These are phyloP conservation scores for Drosophila bipectinata DNA, from an alignment of 1,140 invertebrate genomes.

Conservation along the genomic window DNA sequence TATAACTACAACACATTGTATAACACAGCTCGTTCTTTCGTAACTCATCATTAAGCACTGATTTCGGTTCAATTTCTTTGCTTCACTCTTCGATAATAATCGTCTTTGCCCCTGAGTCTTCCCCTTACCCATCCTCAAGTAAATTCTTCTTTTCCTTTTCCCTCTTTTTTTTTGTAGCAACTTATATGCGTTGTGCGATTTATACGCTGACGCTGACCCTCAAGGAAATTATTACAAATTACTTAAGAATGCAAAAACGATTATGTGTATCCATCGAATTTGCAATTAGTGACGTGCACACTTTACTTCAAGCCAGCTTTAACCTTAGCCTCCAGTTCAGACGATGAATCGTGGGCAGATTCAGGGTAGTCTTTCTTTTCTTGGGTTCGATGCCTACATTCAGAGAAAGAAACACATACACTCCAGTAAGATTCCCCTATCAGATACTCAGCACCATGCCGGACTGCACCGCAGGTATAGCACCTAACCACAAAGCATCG, in stretches of 20 bases:
- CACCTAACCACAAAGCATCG: conserved; percentile 48
- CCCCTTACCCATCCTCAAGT: conserved; percentile 30
- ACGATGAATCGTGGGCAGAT: conserved; percentile 8
- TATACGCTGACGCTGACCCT: conserved; percentile 80
- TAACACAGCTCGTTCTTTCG: conserved; percentile 50
- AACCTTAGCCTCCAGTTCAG: conserved; percentile 17
- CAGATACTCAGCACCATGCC: conserved; percentile 58
- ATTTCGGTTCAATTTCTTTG: conserved; percentile 73
- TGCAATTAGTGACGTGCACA: conserved; percentile 83
- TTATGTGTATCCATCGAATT: conserved; percentile 84
- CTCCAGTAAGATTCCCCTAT: conserved; percentile 70
- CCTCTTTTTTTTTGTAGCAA: conserved; percentile 40
- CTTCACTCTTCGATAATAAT: conserved; percentile 66
- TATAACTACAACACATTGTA: conserved; percentile 48
- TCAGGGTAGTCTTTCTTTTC: conserved; percentile 25
- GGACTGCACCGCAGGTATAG: conserved; percentile 55
- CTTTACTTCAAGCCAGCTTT: conserved; percentile 57
- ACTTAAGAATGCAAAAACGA: conserved; percentile 84
- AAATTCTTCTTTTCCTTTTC: conserved; percentile 46
- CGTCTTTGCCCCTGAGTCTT: conserved; percentile 35
- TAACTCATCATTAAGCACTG: conserved; percentile 76
- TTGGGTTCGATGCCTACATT: conserved; percentile 30
- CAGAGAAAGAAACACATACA: conserved; percentile 49
- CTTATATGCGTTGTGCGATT: conserved; percentile 71
- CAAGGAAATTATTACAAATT: conserved; percentile 84